Conservation (phyloP, 1,140 invertebrate genomes). For the Panagrolaimus sp. region DNA sequence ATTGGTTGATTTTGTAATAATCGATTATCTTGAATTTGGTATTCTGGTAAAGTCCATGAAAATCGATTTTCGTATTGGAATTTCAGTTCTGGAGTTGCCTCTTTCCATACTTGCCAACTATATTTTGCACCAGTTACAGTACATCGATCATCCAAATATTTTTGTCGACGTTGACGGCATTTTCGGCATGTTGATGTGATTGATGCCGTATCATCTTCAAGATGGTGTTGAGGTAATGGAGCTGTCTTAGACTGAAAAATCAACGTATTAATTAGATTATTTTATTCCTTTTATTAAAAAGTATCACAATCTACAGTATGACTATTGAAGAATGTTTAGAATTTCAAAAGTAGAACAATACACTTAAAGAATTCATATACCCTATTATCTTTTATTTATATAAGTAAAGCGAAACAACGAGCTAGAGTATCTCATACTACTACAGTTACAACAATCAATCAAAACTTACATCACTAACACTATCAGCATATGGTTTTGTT, state of each 20-base stretch:
- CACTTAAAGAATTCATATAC: no score
- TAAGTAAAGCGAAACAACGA: no score
- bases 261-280: no score
- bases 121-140: background rate
- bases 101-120: conserved; percentile 39
- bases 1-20: no score
- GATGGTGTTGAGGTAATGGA: background rate
- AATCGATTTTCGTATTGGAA: conserved; percentile 43
- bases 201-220: background rate
- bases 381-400: no score
- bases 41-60: conserved; percentile 18
- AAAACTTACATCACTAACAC: conserved; percentile 5
- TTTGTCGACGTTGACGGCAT: conserved; percentile 7
- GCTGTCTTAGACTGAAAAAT: no score
- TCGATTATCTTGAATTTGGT: conserved; percentile 1
- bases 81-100: conserved; percentile 32
- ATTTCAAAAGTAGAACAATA: no score
- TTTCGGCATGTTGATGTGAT: background rate
- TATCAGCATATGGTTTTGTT: background rate
- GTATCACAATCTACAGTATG: no score
- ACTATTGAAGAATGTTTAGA: no score
- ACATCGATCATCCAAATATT: background rate
- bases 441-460: no score
- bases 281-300: no score
- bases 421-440: no score